phyloP scores from a whole-genome alignment of 2,888 invertebrate species.

The Diarsia brunnea region DNA sequence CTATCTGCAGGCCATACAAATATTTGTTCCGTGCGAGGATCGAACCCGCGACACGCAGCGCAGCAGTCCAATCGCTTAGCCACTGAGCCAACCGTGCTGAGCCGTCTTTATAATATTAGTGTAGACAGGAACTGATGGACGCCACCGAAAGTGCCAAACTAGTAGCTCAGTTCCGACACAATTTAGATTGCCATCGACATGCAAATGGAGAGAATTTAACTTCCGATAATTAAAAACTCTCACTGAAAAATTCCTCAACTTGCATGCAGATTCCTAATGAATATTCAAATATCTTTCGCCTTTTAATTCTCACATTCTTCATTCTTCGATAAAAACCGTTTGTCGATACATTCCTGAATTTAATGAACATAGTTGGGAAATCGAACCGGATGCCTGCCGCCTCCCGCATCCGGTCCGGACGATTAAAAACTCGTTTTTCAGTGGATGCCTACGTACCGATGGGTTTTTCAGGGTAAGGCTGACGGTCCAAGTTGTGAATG shows the following conservation, averaged over 20 bases:
- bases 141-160: too few relatives aligned
- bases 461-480: slow-evolving; percentile 8
- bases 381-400: slow-evolving; percentile 31
- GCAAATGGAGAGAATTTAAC: not conserved
- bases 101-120: too few relatives aligned
- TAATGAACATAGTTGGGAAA: slow-evolving; percentile 63
- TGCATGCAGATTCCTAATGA: slow-evolving; percentile 4
- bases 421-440: slow-evolving; percentile 41
- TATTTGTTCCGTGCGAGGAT: too few relatives aligned
- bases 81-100: too few relatives aligned
- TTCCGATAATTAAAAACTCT: not conserved
- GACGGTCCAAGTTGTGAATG: slow-evolving; percentile 9
- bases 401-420: slow-evolving; percentile 10
- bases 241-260: not conserved
- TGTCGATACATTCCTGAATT: slow-evolving; percentile 42
- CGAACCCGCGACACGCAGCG: too few relatives aligned
- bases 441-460: not conserved
- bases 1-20: too few relatives aligned
- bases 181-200: too few relatives aligned
- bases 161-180: too few relatives aligned
- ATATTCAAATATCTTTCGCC: slow-evolving; percentile 37
- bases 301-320: slow-evolving; percentile 49
- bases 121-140: too few relatives aligned
- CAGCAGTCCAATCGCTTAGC: too few relatives aligned
- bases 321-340: slow-evolving; percentile 17